Base-by-base conservation (phyloP, 1,140 invertebrate species). In the Venturia canescens region DNA sequence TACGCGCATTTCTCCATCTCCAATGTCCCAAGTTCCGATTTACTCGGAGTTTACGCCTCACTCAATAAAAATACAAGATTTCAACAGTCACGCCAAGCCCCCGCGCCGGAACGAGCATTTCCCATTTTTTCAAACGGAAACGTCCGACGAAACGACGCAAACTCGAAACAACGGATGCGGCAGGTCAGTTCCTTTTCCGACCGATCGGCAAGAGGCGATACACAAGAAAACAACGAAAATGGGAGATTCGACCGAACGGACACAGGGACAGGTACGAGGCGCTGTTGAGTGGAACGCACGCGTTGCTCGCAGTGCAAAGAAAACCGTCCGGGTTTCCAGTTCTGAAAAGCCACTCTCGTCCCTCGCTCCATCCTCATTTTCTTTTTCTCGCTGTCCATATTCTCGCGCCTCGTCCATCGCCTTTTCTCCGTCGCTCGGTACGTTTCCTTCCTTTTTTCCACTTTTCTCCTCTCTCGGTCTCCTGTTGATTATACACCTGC, bases 241-340 rank as follows among this genome's bases (percentile, higher is more conserved):
- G 60, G 9, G 27, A 29, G 3, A 34, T 1, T 44, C 23, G 4
- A 1, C 11, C 60, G 60, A 3, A 3, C 23, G 23, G 13, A 66
- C 15, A 29, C 15, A 26, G 60, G 9, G 26, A 18, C 1, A 57
- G 53, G 21, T 3, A 57, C 23, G 21, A 2, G 3, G 23, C 27
- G 23, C 27, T 66, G 60, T 66, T 66, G 60, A 66, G 60, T 66
- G 60, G 60, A 66, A 66, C 60, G n/a, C n/a, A 66, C 16, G 60
- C 60, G 60, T 66, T 66, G 60, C 27, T 66, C 27, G 60, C 15
- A 66, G 21, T 66, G 60, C 4, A 66, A 66, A 29, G 60, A 66
- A 66, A 66, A 66, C 60, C 11, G 26, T 66, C 27, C 60, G 27
- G 60, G 60, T 66, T 66, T 66, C 60, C 60, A 66, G 60, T 66